phyloP scores from a whole-genome alignment of 2,888 invertebrate species.

The Julus scanicus region DNA sequence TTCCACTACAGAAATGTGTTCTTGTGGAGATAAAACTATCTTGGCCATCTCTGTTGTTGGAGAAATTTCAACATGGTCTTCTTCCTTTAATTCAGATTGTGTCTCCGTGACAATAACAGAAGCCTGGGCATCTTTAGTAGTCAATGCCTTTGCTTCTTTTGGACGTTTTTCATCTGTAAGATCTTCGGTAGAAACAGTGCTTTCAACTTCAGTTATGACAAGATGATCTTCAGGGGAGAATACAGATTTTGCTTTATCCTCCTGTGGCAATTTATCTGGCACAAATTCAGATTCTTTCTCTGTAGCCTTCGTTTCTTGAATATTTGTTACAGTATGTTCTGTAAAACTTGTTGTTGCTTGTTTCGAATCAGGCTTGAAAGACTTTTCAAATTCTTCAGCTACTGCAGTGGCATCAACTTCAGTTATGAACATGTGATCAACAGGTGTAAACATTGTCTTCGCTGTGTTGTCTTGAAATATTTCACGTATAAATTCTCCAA shows the following conservation, averaged over 20 bases:
- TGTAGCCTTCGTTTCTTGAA: slow-evolving; percentile 17
- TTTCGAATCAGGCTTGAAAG: background rate
- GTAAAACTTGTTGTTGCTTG: slow-evolving; percentile 17
- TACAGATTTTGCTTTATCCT: slow-evolving; percentile 53
- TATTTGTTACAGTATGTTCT: background rate
- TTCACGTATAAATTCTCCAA: slow-evolving; percentile 12
- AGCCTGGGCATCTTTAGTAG: slow-evolving; percentile 4
- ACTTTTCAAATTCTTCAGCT: slow-evolving; percentile 52
- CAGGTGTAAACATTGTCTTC: slow-evolving; percentile 41
- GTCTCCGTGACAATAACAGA: slow-evolving; percentile 46
- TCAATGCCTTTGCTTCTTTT: background rate
- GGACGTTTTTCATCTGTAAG: slow-evolving; percentile 6
- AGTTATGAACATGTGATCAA: slow-evolving; percentile 48
- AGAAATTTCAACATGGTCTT: slow-evolving; percentile 38
- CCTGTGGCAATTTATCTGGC: background rate
- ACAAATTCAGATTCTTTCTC: slow-evolving; percentile 27
- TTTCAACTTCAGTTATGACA: slow-evolving; percentile 51
- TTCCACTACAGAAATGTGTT: slow-evolving; percentile 50
- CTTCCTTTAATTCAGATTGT: slow-evolving; percentile 52
- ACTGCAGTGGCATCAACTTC: slow-evolving; percentile 34
- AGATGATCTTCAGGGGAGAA: slow-evolving; percentile 56
- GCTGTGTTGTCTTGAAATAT: background rate
- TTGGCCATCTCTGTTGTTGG: background rate
- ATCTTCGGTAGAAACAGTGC: slow-evolving; percentile 1
- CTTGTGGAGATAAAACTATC: background rate